These are phyloP conservation scores for Tipula unca DNA, from an alignment of 2,888 invertebrate genomes.

Conservation along the genomic window DNA sequence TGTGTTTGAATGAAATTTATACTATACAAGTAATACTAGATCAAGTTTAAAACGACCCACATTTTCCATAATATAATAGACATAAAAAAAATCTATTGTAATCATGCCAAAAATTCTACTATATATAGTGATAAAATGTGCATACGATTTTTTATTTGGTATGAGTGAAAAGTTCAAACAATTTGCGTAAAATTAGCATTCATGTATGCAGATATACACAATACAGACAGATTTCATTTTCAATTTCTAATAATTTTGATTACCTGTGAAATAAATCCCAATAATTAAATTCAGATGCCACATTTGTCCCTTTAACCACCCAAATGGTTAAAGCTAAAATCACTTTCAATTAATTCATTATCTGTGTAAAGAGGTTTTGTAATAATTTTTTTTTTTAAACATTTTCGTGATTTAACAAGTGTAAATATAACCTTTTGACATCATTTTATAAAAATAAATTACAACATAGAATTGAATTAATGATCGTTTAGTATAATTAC, in stretches of 20 bases:
- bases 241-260: not conserved
- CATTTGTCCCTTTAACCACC: not conserved
- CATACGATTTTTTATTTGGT: not conserved
- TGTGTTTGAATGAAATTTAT: not conserved
- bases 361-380: not conserved
- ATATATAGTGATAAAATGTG: not conserved
- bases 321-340: not conserved
- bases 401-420: not conserved
- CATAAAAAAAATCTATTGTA: not conserved
- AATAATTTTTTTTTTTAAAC: not conserved
- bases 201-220: not conserved
- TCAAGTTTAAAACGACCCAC: not conserved
- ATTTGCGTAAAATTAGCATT: not conserved
- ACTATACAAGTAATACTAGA: not conserved
- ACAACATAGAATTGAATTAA: not conserved
- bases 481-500: not conserved
- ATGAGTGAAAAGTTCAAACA: not conserved
- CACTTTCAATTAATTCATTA: not conserved
- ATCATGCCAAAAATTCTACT: not conserved
- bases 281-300: not conserved
- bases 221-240: not conserved
- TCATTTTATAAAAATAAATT: not conserved
- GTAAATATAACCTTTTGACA: conserved; percentile 14
- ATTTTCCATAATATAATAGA: not conserved
- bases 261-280: not conserved